These are phyloP conservation scores for Aphelocoma coerulescens DNA, from an alignment of 2,113 vertebrate species.

Conservation along the genomic window DNA sequence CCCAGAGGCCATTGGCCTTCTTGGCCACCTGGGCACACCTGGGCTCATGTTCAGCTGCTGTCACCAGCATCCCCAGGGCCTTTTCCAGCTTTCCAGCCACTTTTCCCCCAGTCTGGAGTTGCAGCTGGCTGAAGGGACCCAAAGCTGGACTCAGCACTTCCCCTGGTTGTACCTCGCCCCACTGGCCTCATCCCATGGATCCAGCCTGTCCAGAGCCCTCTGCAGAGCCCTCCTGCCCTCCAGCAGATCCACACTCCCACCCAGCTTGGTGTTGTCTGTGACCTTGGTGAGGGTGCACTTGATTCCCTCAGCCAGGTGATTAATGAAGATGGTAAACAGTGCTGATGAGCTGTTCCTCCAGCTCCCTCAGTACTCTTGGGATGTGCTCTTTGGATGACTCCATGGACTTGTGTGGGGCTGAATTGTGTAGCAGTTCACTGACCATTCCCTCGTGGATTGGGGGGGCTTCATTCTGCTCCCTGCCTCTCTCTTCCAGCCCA, in stretches of 20 bases:
- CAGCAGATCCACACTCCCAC: background rate
- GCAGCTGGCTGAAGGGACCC: background rate
- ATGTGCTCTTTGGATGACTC: too few relatives aligned
- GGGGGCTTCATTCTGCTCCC: background rate
- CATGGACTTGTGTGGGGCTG: background rate
- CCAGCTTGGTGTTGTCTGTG: background rate
- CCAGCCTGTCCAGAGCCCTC: background rate
- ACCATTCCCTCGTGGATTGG: background rate
- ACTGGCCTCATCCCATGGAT: background rate
- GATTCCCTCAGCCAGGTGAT: background rate
- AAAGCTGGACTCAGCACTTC: background rate
- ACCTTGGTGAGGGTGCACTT: too few relatives aligned
- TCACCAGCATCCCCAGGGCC: background rate
- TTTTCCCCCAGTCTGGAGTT: background rate
- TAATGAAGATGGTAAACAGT: background rate
- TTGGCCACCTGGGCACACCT: background rate
- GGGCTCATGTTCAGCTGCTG: background rate
- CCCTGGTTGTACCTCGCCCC: background rate
- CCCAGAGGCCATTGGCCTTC: background rate
- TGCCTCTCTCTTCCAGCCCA: background rate
- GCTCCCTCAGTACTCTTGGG: background rate
- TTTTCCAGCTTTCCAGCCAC: background rate
- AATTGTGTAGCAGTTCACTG: background rate
- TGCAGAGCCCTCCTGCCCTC: background rate
- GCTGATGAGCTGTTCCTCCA: background rate